Evolutionary conservation across 2,113 vertebrate species (phyloP), one percentile per base, ranked within the genome.

Genomic region (Pungitius pungitius): DNA sequence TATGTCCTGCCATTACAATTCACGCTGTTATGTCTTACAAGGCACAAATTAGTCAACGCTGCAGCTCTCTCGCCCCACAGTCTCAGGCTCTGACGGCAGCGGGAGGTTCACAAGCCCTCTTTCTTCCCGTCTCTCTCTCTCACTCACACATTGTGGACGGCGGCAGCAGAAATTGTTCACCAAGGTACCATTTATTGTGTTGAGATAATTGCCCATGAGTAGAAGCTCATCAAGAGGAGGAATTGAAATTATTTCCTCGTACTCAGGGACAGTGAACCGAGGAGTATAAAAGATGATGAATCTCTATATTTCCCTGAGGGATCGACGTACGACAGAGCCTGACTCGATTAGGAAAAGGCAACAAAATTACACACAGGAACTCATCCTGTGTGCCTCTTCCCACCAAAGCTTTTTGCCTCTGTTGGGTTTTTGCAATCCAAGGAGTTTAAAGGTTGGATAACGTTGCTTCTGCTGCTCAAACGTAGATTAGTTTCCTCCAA

Each of bases 191-290:
- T 93, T 90, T 90, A 93, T 92, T 93, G 91, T 93, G 85, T 70
- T 80, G 87, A 89, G 90, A 92, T 94, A 94, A 94, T 93, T 94
- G 92, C 89, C 87, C 85, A 85, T 89, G 92, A 93, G 92, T 87
- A 91, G 92, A 91, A 93, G 88, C 92, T 94, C 93, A 93, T 95
- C 92, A 93, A 93, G 91, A 92, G 89, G 75, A 91, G 92, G 92
- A 92, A 93, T 93, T 92, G 87, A 93, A 94, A 93, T 94, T 78
- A 93, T 95, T 95, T 93, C 87, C 89, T 90, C 81, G 81, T 91
- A 90, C 89, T 91, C 77, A 63, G 83, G 90, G 88, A 91, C 77
- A 56, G 82, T 83, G 88, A 91, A 93, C 85, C 90, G 77, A 91
- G 90, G 88, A 91, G 90, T 91, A 93, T 90, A 91, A 92, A 92